These are phyloP conservation scores for Coturnix japonica DNA, from an alignment of 2,113 vertebrate genomes.

Conservation along the genomic window DNA sequence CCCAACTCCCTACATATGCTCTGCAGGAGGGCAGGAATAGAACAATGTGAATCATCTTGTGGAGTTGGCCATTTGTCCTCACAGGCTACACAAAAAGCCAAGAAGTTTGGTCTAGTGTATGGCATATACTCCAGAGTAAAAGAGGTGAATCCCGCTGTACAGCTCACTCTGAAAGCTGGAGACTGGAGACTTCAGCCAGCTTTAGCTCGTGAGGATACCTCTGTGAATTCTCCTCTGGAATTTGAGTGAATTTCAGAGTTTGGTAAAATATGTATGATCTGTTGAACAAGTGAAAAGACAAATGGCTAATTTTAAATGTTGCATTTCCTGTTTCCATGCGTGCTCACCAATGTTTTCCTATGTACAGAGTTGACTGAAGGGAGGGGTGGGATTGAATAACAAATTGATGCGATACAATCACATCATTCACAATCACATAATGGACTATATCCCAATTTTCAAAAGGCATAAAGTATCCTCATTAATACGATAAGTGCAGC, in stretches of 20 bases:
- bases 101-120: neutral
- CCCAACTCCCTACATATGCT: rapidly evolving
- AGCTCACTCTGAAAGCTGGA: neutral
- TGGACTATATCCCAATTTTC: slow-evolving; percentile 84
- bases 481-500: slow-evolving; percentile 86
- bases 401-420: slow-evolving; percentile 84
- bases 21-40: neutral
- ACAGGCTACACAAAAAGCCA: neutral
- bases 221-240: neutral
- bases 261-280: neutral
- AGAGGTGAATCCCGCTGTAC: neutral
- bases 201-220: neutral
- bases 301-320: slow-evolving; percentile 14
- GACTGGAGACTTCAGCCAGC: neutral
- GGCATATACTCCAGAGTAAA: neutral
- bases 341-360: slow-evolving; percentile 55
- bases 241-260: neutral
- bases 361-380: slow-evolving; percentile 78
- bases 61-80: neutral
- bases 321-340: slow-evolving; percentile 14
- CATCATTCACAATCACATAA: slow-evolving; percentile 86
- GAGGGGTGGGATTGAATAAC: slow-evolving; percentile 83
- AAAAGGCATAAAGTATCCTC: slow-evolving; percentile 88
- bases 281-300: slow-evolving; percentile 19
- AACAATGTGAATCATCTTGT: neutral